Percentiles rank a stretch among this genome's conserved stretches.
phyloP scores from a whole-genome alignment of 2,797 vertebrate species.

The Brotula barbata region DNA sequence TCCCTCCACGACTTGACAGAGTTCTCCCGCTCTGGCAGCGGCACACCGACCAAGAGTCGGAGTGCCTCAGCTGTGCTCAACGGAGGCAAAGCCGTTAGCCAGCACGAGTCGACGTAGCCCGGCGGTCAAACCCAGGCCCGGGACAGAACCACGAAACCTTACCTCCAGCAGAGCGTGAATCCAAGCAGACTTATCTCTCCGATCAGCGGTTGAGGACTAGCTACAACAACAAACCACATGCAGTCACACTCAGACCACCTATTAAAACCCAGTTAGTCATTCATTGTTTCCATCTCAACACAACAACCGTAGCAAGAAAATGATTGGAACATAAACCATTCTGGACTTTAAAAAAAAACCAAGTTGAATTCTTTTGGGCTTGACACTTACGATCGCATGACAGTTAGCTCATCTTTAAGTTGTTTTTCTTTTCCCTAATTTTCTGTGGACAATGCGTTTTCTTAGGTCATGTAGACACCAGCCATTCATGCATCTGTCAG shows the following conservation, averaged over 20 bases:
- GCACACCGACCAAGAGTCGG: slow-evolving; percentile 98
- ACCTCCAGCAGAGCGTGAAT: slow-evolving; percentile 94
- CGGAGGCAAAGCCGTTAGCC: slow-evolving; percentile 97
- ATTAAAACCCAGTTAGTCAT: slow-evolving; percentile 41
- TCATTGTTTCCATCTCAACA: slow-evolving; percentile 52
- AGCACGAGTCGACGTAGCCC: slow-evolving; percentile 98
- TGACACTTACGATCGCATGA: slow-evolving; percentile 63
- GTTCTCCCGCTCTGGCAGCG: slow-evolving; percentile 97
- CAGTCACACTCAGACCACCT: slow-evolving; percentile 48
- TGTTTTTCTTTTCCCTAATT: slow-evolving; percentile 64
- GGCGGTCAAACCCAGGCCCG: slow-evolving; percentile 78
- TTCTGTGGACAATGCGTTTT: slow-evolving; percentile 63
- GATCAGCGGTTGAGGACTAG: slow-evolving; percentile 82
- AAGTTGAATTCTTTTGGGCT: slow-evolving; percentile 44
- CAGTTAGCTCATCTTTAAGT: slow-evolving; percentile 77
- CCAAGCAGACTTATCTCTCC: slow-evolving; percentile 87
- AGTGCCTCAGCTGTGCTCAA: slow-evolving; percentile 96
- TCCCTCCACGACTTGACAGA: slow-evolving; percentile 98
- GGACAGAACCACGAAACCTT: slow-evolving; percentile 80
- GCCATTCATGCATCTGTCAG: slow-evolving; percentile 76
- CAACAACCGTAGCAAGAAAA: slow-evolving; percentile 45
- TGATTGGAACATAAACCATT: slow-evolving; percentile 49
- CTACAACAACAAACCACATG: slow-evolving; percentile 64
- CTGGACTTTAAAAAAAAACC: slow-evolving; percentile 37
- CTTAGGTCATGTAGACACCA: slow-evolving; percentile 74